Evolutionary conservation across 1,140 invertebrate genomes (phyloP), one percentile per base, ranked within the genome.

Genomic region (Bradysia coprophila): DNA sequence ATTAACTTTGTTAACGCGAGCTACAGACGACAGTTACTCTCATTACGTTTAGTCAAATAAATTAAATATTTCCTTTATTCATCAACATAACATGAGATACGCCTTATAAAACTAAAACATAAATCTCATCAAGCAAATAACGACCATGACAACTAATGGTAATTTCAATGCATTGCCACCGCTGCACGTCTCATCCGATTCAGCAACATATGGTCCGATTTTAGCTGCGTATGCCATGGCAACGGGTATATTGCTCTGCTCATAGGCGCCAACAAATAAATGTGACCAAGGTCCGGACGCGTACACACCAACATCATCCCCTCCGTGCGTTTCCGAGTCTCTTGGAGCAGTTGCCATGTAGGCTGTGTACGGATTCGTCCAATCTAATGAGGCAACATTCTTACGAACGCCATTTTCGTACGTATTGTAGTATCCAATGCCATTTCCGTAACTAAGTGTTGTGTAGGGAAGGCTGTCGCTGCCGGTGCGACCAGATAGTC

Each of bases 231-330:
- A 73, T 1, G 64, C 71, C 63, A 78, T 73, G 18, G 73, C 48
- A 21, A 74, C 67, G 0, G 76, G 72, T 15, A 79, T 69, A n/a
- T 67, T 59, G 45, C 62, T 71, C 48, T 79, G 75, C 44, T 78
- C 72, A 46, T 72, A 73, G 44, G 66, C 72, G 28, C 75, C 67
- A 3, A 66, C 71, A 47, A 78, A 74, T 2, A 75, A 63, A 47
- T 79, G 74, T 32, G 74, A 62, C 62, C 66, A 73, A 0, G 76
- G 75, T 6, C 76, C 76, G 1, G 51, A 53, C 1, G 75, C 69
- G 51, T 67, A 78, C 0, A 79, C 71, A 0, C 66, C 68, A 0
- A 78, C 76, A 55, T 80, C 77, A 40, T 79, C 76, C 0, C 76
- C 77, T 1, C 76, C 76, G 49, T 81, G 77, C 0, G 76, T 75